A percentile compares a stretch with the other conserved stretches of the same genome.
These are phyloP conservation scores for Sebastolobus altivelis DNA, from an alignment of 2,797 vertebrate genomes.

Conservation along the genomic window DNA sequence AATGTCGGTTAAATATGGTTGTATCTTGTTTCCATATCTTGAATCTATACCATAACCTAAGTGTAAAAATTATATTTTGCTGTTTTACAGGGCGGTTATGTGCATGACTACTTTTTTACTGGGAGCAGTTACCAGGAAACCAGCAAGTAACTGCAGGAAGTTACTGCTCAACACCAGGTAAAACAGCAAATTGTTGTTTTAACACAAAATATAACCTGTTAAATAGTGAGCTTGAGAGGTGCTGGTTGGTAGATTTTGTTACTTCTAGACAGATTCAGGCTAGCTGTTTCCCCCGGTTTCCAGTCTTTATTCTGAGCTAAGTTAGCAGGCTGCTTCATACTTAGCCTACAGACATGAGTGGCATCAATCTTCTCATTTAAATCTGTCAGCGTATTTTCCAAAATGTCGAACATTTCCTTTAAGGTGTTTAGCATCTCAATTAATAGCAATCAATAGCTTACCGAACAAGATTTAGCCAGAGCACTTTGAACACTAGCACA, in stretches of 20 bases:
- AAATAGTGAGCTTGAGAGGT: not conserved
- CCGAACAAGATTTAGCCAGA: conserved; percentile 37
- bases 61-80: not conserved
- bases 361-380: conserved; percentile 1
- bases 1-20: no score
- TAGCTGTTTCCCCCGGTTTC: not conserved
- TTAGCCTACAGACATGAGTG: not conserved
- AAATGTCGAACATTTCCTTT: conserved; percentile 7
- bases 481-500: conserved; percentile 36
- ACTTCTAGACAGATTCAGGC: not conserved
- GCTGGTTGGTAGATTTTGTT: not conserved
- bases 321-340: not conserved
- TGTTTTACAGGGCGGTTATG: not conserved
- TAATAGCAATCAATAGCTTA: conserved; percentile 47
- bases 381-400: not conserved
- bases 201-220: not conserved
- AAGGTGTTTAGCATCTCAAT: conserved; percentile 34
- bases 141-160: not conserved
- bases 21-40: not conserved
- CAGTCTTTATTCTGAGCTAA: conserved; percentile 10
- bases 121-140: not conserved
- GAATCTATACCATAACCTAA: not conserved
- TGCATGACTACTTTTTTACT: not conserved
- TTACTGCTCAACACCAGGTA: not conserved
- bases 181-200: not conserved